Evolutionary conservation across 2,888 invertebrate species (phyloP), one percentile per base, ranked within the genome.

Genomic region (Drosophila silvestris): DNA sequence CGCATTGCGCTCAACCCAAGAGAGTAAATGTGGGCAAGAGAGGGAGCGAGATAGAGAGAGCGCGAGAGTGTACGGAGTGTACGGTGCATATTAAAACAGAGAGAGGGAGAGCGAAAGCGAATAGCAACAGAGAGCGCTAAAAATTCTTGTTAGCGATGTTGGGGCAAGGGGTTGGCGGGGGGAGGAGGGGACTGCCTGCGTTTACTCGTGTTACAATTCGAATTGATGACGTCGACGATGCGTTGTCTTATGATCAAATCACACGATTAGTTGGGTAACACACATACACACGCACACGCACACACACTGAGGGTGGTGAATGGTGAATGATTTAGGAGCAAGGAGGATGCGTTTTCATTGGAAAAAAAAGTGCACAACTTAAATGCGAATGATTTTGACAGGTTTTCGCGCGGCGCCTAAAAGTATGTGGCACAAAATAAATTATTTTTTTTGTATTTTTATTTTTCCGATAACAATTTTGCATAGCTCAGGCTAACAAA

Each of bases 401-500:
- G 28, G 35, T 56, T 74, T 74, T 74, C 26, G 12, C 37, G 44
- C 19, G 26, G 41, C 53, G 74, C 82, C 82, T 82, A 82, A 80
- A 82, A 82, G 79, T 82, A 82, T 82, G 82, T 35, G 44, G 61
- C 47, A 53, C 32, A 1, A 41, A 58, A 59, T 61, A 52, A 51
- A 51, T 22, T 16, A 32, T 9, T 6, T 16, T 16, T 33, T 54
- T 14, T 32, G 5, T 16, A 22, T 35, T 57, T 50, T 52, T 37
- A 26, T 32, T 39, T 47, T 47, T 32, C 22, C 50, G 56, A 19
- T 16, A 19, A n/a, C 10, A 28, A 12, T 16, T 16, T 26, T 50
- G 47, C 16, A 16, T 2, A 6, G 16, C 16, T 37, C 37, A 3
- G 16, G 37, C 37, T 2, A 16, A 19, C 19, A 37, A 37, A 37